A percentile compares a stretch with the other conserved stretches of the same genome.
phyloP scores from a whole-genome alignment of 92 coral and sea anemone genomes.

The Phenganax marumi region DNA sequence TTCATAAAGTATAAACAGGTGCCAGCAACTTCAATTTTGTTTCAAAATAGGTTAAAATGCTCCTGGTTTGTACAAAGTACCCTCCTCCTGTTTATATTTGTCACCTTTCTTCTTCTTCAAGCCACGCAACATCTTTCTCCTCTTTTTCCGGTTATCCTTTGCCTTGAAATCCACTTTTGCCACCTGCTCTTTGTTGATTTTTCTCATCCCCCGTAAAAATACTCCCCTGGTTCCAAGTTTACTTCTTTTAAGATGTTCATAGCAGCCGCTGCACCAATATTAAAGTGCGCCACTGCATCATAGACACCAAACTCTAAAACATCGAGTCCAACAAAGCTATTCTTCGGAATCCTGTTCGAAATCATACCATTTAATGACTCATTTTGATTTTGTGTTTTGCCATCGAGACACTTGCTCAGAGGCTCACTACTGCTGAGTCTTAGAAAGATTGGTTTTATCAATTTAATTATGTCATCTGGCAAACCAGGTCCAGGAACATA shows the following conservation, averaged over 20 bases:
- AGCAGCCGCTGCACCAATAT: neutral
- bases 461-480: neutral
- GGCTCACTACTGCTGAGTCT: slow-evolving; percentile 1
- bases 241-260: neutral
- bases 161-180: slow-evolving; percentile 4
- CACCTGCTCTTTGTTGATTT: slow-evolving; percentile 13
- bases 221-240: neutral
- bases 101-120: neutral
- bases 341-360: slow-evolving; percentile 3
- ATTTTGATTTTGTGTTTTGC: slow-evolving; percentile 1
- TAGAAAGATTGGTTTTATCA: neutral
- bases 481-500: slow-evolving; percentile 9
- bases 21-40: neutral
- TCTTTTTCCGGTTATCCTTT: neutral
- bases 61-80: slow-evolving; percentile 21
- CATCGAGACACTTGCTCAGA: slow-evolving; percentile 1
- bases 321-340: neutral
- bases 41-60: neutral
- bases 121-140: slow-evolving; percentile 4
- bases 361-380: slow-evolving; percentile 1
- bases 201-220: neutral
- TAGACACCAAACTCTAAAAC: neutral
- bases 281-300: too few species aligned
- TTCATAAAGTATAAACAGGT: neutral
- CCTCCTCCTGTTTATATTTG: slow-evolving; percentile 2